Evolutionary conservation across 1,140 invertebrate species (phyloP).

Genomic region (Pseudoatta argentina): DNA sequence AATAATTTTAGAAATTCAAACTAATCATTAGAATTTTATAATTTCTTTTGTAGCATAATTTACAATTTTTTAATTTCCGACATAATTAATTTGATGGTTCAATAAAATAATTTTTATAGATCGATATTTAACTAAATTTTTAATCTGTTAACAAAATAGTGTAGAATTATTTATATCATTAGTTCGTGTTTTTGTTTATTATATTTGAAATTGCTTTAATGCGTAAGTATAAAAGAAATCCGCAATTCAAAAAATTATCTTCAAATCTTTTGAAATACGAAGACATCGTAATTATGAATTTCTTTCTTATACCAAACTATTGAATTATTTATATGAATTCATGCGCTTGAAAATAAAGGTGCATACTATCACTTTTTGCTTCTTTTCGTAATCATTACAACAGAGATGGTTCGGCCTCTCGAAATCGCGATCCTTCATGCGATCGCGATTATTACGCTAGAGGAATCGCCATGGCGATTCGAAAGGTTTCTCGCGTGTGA

Average conservation of each 20-base stretch:
- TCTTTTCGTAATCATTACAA: neutral
- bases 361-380: constrained; percentile 5
- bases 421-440: constrained; percentile 3
- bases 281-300: constrained; percentile 20
- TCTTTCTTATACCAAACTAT: neutral
- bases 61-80: no score
- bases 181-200: neutral
- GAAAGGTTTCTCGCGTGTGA: constrained; percentile 62
- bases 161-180: neutral
- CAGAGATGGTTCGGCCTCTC: neutral
- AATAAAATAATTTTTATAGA: no score
- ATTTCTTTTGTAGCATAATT: no score
- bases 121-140: no score
- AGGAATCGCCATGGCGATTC: constrained; percentile 30
- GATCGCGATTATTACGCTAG: neutral
- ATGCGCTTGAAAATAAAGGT: neutral
- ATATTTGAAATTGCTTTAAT: neutral
- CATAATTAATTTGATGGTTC: no score
- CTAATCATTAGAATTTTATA: no score
- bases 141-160: no score
- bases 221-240: neutral
- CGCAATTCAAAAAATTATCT: neutral
- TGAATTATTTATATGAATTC: constrained; percentile 7
- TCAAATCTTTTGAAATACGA: neutral
- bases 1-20: no score